phyloP scores from a whole-genome alignment of 1,140 invertebrate genomes.

The Caenorhabditis briggsae region DNA sequence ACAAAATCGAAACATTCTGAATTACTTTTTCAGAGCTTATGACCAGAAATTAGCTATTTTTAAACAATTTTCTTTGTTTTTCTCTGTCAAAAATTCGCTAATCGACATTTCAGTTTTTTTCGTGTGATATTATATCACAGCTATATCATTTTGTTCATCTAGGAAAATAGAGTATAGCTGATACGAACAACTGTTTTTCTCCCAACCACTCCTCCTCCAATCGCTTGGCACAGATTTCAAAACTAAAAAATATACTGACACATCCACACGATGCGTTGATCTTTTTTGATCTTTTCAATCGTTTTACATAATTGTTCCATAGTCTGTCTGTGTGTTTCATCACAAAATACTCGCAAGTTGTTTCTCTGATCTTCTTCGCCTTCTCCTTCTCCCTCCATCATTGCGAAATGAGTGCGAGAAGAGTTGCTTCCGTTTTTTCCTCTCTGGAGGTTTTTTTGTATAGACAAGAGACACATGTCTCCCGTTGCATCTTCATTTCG shows the following conservation, averaged over 20 bases:
- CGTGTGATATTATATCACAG: no score
- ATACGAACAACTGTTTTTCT: not conserved
- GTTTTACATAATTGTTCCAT: slow-evolving; percentile 46
- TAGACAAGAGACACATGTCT: slow-evolving; percentile 43
- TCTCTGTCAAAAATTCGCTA: no score
- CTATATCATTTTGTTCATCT: no score
- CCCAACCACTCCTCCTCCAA: not conserved
- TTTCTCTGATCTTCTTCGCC: not conserved
- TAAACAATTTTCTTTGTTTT: no score
- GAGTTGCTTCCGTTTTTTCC: not conserved
- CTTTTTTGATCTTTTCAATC: slow-evolving; percentile 24
- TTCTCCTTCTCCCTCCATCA: not conserved
- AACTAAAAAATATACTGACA: not conserved
- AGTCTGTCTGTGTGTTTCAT: slow-evolving; percentile 27
- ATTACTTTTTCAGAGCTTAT: no score
- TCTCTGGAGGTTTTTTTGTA: slow-evolving; percentile 23
- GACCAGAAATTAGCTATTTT: no score
- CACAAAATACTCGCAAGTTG: slow-evolving; percentile 10
- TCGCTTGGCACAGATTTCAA: not conserved
- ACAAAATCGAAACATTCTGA: no score
- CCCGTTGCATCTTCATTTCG: slow-evolving; percentile 26
- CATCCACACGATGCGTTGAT: not conserved
- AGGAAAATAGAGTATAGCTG: not conserved
- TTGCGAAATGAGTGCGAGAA: slow-evolving; percentile 22
- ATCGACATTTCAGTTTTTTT: no score